phyloP scores from a whole-genome alignment of 2,797 vertebrate genomes.

The Gobio occitaniae region DNA sequence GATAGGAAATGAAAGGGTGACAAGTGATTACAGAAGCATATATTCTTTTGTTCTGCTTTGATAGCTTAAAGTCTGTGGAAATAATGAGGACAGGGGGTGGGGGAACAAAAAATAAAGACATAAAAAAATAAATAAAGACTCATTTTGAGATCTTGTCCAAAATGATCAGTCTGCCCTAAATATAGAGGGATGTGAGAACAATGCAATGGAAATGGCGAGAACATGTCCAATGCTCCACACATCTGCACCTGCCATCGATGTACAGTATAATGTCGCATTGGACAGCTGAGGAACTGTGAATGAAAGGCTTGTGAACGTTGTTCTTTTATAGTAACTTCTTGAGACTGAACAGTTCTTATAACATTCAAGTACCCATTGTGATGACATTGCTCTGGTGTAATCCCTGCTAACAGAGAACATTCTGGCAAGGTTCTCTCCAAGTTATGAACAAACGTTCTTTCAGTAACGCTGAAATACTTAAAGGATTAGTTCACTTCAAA shows the following conservation, averaged over 20 bases:
- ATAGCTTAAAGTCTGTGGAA: constrained; percentile 48
- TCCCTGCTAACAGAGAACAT: not conserved
- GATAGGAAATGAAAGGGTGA: constrained; percentile 71
- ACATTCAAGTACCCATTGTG: not conserved
- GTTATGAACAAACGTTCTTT: not conserved
- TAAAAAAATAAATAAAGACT: constrained; percentile 38
- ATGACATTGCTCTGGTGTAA: not conserved
- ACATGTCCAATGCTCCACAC: constrained; percentile 5
- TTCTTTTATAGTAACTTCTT: constrained; percentile 7
- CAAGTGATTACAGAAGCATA: constrained; percentile 44
- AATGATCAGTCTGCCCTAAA: constrained; percentile 68
- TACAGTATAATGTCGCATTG: constrained; percentile 26
- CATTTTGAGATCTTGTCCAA: constrained; percentile 45
- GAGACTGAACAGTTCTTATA: not conserved
- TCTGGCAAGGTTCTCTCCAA: not conserved
- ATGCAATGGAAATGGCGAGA: constrained; percentile 39
- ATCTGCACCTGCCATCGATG: constrained; percentile 36
- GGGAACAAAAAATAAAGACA: constrained; percentile 12
- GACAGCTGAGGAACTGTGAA: constrained; percentile 52
- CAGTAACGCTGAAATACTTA: not conserved
- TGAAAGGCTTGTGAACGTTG: constrained; percentile 41
- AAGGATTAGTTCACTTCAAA: too few relatives aligned
- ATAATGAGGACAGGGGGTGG: constrained; percentile 43
- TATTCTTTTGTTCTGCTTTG: constrained; percentile 48
- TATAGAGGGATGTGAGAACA: constrained; percentile 69